Evolutionary conservation across 1,140 invertebrate species (phyloP).

Genomic region (Sitophilus oryzae): DNA sequence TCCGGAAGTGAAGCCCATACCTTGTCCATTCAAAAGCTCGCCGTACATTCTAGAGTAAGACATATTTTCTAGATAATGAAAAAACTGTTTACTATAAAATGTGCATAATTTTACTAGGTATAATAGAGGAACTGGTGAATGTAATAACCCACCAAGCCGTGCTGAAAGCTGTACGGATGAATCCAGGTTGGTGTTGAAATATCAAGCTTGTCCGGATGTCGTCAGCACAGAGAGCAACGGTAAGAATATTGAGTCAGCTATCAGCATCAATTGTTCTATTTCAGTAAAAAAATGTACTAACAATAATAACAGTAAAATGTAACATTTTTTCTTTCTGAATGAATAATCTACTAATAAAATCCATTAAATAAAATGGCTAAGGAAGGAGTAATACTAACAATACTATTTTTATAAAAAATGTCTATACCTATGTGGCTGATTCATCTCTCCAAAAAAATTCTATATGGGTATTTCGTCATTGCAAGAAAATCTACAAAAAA

Average conservation of each 20-base stretch:
- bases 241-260: no score
- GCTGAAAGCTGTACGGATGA: constrained; percentile 80
- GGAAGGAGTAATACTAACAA: no score
- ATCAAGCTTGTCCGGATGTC: constrained; percentile 81
- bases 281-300: no score
- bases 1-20: constrained; percentile 55
- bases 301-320: background rate
- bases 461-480: no score
- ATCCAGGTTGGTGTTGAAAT: constrained; percentile 68
- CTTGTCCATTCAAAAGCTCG: constrained; percentile 67
- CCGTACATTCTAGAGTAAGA: constrained; percentile 61
- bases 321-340: background rate
- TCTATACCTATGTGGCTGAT: no score
- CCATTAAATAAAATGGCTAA: no score
- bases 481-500: no score
- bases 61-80: background rate
- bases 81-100: background rate
- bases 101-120: constrained; percentile 48
- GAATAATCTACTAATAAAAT: background rate
- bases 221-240: constrained; percentile 63
- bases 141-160: constrained; percentile 65
- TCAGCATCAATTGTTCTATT: no score
- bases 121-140: constrained; percentile 65
- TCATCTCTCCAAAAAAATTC: no score
- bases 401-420: no score